Percentiles rank a stretch among this genome's conserved stretches.
Conservation (phyloP, 2,113 vertebrate species). For the Saccopteryx leptura region DNA sequence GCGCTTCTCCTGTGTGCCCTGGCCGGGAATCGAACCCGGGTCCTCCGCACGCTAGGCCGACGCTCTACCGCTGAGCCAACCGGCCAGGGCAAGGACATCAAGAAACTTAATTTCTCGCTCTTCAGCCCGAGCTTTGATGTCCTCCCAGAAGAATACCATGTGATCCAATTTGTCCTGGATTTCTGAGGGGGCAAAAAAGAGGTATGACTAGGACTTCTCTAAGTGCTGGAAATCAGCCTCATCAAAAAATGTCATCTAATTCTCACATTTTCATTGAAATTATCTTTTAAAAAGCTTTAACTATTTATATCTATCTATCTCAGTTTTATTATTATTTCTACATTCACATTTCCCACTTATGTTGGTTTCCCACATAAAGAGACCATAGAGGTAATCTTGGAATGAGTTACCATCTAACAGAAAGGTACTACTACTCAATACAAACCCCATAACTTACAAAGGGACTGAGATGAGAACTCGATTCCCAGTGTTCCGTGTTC, state of each 20-base stretch:
- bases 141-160: conserved; percentile 98
- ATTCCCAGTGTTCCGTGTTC: conserved; percentile 42
- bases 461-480: conserved; percentile 24
- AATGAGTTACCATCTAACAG: conserved; percentile 17
- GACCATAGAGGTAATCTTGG: conserved; percentile 30
- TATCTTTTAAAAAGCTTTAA: conserved; percentile 8
- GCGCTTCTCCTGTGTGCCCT: too few species aligned
- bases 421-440: conserved; percentile 42
- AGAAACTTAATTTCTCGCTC: conserved; percentile 97
- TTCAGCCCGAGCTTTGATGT: conserved; percentile 97
- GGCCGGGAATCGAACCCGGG: too few species aligned
- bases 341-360: conserved; percentile 17
- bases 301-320: background rate
- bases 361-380: conserved; percentile 52
- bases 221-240: background rate
- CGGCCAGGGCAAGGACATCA: conserved; percentile 96
- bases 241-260: conserved; percentile 50
- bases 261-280: conserved; percentile 57
- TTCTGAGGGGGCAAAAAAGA: conserved; percentile 86
- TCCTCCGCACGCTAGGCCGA: too few species aligned
- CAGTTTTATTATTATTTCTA: conserved; percentile 8
- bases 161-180: conserved; percentile 96
- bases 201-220: background rate
- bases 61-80: too few species aligned
- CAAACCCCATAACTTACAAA: conserved; percentile 41